Conservation (phyloP, 2,113 vertebrate species). For the Ceyx cyanopectus region DNA sequence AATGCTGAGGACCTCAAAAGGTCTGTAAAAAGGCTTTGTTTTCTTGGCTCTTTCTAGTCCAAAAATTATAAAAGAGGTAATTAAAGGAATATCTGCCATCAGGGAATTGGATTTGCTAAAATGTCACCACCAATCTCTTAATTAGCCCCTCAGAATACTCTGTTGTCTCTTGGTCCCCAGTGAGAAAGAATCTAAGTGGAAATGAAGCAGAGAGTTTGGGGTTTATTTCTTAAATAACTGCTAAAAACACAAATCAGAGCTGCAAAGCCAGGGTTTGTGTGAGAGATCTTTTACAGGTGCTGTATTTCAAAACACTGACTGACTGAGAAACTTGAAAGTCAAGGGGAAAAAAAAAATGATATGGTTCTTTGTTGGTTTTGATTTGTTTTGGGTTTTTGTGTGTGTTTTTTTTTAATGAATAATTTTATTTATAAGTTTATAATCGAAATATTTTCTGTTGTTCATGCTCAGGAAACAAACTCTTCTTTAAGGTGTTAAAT, state of each 20-base stretch:
- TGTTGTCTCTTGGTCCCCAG: not conserved
- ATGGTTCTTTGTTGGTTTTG: not conserved
- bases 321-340: not conserved
- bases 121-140: constrained; percentile 12
- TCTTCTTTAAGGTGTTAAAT: not conserved
- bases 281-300: not conserved
- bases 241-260: not conserved
- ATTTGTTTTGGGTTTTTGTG: not conserved
- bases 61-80: not conserved
- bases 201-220: not conserved
- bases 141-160: not conserved
- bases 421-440: not conserved
- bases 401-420: not conserved
- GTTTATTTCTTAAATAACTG: not conserved
- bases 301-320: not conserved
- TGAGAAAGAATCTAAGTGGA: not conserved
- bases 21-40: not conserved
- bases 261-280: not conserved
- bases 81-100: not conserved
- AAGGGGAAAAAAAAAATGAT: not conserved
- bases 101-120: not conserved
- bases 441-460: not conserved
- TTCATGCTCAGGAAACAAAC: not conserved
- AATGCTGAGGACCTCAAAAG: not conserved
- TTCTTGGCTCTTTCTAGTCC: not conserved